Percentiles rank a stretch among this genome's conserved stretches.
phyloP scores from a whole-genome alignment of 1,140 invertebrate genomes.

The Tetramorium simillimum region DNA sequence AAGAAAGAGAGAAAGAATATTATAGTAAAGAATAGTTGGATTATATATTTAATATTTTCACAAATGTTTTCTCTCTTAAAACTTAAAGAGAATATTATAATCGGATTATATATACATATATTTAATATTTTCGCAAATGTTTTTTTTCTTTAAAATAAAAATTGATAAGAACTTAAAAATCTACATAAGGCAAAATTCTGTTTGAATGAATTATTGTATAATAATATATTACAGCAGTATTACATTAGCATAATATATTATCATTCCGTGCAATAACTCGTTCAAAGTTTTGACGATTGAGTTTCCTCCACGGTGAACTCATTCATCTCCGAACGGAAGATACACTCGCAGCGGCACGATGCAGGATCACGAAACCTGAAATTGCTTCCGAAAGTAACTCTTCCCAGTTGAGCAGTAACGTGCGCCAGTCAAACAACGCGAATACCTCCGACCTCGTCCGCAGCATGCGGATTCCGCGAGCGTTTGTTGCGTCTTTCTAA shows the following conservation, averaged over 20 bases:
- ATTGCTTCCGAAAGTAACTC: slow-evolving; percentile 52
- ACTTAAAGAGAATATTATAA: background rate
- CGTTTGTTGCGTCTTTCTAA: slow-evolving; percentile 22
- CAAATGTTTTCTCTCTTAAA: background rate
- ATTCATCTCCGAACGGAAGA: slow-evolving; percentile 18
- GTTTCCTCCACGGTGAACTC: slow-evolving; percentile 13
- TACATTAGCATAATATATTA: background rate
- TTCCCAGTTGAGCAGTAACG: slow-evolving; percentile 21
- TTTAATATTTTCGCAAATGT: background rate
- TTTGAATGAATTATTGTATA: background rate
- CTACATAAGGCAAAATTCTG: background rate
- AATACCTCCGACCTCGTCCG: slow-evolving; percentile 38
- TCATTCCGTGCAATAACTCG: background rate
- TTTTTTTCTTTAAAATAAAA: background rate
- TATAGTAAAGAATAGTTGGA: background rate
- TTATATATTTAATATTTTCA: no score
- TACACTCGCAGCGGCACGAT: background rate
- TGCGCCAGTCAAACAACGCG: slow-evolving; percentile 40
- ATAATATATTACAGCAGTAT: background rate
- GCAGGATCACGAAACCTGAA: slow-evolving; percentile 17
- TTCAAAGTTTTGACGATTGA: slow-evolving; percentile 40
- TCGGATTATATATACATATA: no score
- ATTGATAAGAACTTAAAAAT: background rate
- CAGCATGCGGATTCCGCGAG: slow-evolving; percentile 17
- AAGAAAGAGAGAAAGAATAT: background rate